A percentile compares a stretch with the other conserved stretches of the same genome.
phyloP scores from a whole-genome alignment of 2,888 invertebrate genomes.

The Eremobia ochroleuca region DNA sequence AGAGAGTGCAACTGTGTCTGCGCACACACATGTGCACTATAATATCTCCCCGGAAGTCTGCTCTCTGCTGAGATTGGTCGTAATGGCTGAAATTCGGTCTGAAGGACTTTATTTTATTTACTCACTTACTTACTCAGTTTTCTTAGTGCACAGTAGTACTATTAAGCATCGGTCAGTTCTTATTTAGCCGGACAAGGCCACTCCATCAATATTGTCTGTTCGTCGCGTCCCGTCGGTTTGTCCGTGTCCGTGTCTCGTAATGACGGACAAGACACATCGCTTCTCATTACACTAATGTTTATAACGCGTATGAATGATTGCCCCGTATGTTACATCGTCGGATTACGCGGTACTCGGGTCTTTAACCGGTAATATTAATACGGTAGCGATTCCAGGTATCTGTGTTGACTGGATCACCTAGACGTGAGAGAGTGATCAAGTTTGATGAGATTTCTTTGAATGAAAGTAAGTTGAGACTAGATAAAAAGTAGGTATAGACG shows the following conservation, averaged over 20 bases:
- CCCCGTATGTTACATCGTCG: neutral
- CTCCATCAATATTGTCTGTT: conserved; percentile 43
- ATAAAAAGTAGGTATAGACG: neutral
- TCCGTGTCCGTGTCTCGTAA: conserved; percentile 17
- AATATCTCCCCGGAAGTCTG: neutral
- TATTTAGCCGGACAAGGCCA: conserved; percentile 49
- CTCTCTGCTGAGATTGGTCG: too few species aligned
- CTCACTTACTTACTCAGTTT: neutral
- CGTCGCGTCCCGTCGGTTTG: neutral
- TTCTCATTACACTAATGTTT: conserved; percentile 44
- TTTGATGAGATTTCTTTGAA: conserved; percentile 1
- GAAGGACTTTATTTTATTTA: neutral
- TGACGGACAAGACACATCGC: conserved; percentile 47
- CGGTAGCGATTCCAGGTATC: conserved; percentile 25
- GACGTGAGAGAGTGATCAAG: conserved; percentile 14
- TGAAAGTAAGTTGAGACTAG: neutral
- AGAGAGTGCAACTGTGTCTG: neutral
- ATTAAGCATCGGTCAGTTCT: conserved; percentile 32
- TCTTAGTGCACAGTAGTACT: neutral
- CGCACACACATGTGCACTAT: neutral
- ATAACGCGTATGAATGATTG: conserved; percentile 45
- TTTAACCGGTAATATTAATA: conserved; percentile 33
- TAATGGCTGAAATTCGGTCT: neutral
- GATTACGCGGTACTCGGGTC: conserved; percentile 3
- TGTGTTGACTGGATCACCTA: conserved; percentile 11